phyloP scores from a whole-genome alignment of 1,140 invertebrate species.

The Rhopalosiphum maidis region DNA sequence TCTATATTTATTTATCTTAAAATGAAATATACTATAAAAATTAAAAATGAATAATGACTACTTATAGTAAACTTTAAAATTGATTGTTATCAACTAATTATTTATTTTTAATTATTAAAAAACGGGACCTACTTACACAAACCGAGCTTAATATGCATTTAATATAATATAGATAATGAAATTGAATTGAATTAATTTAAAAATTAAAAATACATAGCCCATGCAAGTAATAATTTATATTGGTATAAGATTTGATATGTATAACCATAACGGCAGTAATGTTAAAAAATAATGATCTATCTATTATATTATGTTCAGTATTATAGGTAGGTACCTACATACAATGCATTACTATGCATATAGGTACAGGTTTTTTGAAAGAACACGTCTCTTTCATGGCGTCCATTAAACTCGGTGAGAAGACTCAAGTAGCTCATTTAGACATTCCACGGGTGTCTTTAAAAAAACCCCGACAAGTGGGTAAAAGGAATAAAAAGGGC shows the following conservation, averaged over 20 bases:
- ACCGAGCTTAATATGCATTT: background rate
- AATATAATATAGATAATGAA: background rate
- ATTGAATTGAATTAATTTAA: background rate
- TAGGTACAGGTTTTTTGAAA: background rate
- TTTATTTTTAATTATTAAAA: too few species aligned
- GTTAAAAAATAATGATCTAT: background rate
- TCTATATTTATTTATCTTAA: too few species aligned
- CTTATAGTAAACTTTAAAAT: too few species aligned
- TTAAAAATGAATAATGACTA: too few species aligned
- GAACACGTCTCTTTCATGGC: background rate
- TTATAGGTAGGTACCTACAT: background rate
- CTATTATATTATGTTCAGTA: background rate
- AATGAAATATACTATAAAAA: too few species aligned
- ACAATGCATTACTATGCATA: too few species aligned
- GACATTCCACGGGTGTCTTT: slow-evolving; percentile 20
- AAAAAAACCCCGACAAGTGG: slow-evolving; percentile 1
- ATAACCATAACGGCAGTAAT: background rate
- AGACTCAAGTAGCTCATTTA: slow-evolving; percentile 31
- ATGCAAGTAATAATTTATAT: background rate
- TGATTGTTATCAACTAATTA: too few species aligned
- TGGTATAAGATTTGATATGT: too few species aligned
- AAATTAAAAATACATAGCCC: background rate
- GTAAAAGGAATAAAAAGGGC: background rate
- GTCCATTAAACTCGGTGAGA: background rate
- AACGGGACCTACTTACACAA: background rate